Percentiles rank a stretch among this genome's conserved stretches.
Evolutionary conservation across 2,113 vertebrate genomes (phyloP).

Genomic region (Willisornis vidua): DNA sequence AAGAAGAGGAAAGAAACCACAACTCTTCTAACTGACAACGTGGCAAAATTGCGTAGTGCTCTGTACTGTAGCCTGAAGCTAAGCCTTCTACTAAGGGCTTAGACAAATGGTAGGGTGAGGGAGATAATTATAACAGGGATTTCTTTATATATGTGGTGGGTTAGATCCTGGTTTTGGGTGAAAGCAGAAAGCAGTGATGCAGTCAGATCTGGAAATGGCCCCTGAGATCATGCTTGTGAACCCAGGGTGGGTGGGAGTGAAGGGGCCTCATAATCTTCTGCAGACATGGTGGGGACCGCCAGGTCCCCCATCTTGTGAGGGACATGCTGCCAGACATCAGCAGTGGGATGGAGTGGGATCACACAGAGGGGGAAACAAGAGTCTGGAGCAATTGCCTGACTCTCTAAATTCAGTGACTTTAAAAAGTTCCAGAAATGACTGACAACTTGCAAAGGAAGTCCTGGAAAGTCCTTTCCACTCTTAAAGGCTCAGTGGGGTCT

Average conservation of each 20-base stretch:
- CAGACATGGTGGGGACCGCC: not conserved
- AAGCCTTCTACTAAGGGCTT: conserved; percentile 37
- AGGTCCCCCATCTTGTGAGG: not conserved
- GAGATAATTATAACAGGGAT: conserved; percentile 61
- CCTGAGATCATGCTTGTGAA: rapidly evolving
- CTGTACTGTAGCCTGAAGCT: conserved; percentile 53
- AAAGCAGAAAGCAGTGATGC: not conserved
- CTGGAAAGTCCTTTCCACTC: not conserved
- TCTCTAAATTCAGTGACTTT: not conserved
- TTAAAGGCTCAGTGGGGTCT: not conserved
- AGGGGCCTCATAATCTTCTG: not conserved
- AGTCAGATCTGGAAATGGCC: not conserved
- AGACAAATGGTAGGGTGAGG: conserved; percentile 53
- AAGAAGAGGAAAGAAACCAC: conserved; percentile 54
- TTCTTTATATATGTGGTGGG: conserved; percentile 71
- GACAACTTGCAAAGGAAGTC: not conserved
- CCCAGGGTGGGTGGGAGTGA: not conserved
- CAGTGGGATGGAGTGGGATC: not conserved
- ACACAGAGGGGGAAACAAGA: not conserved
- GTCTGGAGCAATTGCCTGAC: not conserved
- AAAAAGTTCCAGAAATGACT: not conserved
- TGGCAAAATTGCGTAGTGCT: conserved; percentile 74
- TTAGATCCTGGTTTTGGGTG: not conserved
- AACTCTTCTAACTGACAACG: conserved; percentile 70
- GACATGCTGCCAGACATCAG: not conserved